Evolutionary conservation across 2,797 vertebrate genomes (phyloP), one percentile per base, ranked within the genome.

Genomic region (Avahi laniger): DNA sequence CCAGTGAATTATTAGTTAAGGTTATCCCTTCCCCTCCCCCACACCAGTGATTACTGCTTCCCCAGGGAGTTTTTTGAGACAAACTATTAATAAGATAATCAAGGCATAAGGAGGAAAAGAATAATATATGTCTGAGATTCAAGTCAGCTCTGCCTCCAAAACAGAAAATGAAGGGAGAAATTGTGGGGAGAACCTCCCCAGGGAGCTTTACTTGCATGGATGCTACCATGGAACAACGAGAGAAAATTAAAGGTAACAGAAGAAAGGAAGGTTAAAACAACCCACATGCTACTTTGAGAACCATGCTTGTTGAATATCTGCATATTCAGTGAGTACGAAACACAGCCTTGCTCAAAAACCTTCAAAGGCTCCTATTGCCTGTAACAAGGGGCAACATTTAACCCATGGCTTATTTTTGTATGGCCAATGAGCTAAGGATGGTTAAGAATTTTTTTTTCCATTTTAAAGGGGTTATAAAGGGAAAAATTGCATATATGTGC

Each of bases 171-270:
- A 54, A 93, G n/a, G 76, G 54, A 38, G 50, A 79, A 79, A 38
- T 38, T 35, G 35, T 57, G 30, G n/a, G 20, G 12, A 43, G 30
- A 76, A 76, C 13, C 61, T 95, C 57, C 43, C 22, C 61, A 93
- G 46, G 30, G 54, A 92, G 33, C 65, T 65, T 91, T 59, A 65
- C 20, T 54, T 82, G 38, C 41, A 82, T 88, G 41, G 50, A 52
- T 61, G 35, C 65, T 84, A 70, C 70, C 46, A 67, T 86, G 78
- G n/a, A 61, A 80, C 54, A 3, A 46, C 94, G 63, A 94, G 85
- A 95, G 50, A 83, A 92, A 94, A 95, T 80, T 87, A 80, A 93
- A 96, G 43, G 54, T 90, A 63, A 61, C 26, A 92, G 63, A 76
- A 59, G 30, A 96, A 76, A 65, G 73, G 87, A 84, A n/a, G 33